Percentiles rank a stretch among this genome's conserved stretches.
phyloP scores from a whole-genome alignment of 2,113 vertebrate genomes.

The Sinocyclocheilus maitianheensis region DNA sequence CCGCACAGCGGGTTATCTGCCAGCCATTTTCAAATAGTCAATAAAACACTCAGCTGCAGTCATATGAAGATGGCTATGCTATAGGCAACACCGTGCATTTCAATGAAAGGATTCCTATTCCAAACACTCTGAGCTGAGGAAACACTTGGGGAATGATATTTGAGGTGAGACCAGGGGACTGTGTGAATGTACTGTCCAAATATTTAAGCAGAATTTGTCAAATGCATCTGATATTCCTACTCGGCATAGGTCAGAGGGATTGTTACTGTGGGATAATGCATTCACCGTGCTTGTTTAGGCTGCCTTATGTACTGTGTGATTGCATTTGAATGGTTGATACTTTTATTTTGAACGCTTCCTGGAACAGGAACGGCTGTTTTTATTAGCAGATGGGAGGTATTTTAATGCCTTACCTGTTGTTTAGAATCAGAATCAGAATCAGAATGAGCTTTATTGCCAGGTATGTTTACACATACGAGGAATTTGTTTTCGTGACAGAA shows the following conservation, averaged over 20 bases:
- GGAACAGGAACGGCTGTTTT: neutral
- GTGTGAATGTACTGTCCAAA: constrained; percentile 21
- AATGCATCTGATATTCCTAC: neutral
- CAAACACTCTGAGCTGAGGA: constrained; percentile 59
- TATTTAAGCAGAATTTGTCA: constrained; percentile 9
- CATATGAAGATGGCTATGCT: constrained; percentile 59
- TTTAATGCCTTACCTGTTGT: neutral
- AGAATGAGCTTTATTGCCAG: no score
- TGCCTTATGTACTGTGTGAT: neutral
- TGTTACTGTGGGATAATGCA: neutral
- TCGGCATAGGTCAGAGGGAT: neutral
- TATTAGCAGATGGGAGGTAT: constrained; percentile 23
- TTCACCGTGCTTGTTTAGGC: neutral
- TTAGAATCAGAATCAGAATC: no score
- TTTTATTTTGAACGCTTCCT: neutral
- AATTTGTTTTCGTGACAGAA: no score
- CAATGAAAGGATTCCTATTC: constrained; percentile 61
- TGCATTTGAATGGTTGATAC: neutral
- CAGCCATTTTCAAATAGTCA: constrained; percentile 65
- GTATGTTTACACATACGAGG: no score
- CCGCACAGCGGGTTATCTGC: constrained; percentile 38
- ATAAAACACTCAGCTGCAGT: constrained; percentile 61
- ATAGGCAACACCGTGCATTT: constrained; percentile 60
- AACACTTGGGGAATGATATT: constrained; percentile 56
- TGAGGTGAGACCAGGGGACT: constrained; percentile 54